Base-by-base conservation (phyloP, 2,113 vertebrate species). In the Recurvirostra avosetta region DNA sequence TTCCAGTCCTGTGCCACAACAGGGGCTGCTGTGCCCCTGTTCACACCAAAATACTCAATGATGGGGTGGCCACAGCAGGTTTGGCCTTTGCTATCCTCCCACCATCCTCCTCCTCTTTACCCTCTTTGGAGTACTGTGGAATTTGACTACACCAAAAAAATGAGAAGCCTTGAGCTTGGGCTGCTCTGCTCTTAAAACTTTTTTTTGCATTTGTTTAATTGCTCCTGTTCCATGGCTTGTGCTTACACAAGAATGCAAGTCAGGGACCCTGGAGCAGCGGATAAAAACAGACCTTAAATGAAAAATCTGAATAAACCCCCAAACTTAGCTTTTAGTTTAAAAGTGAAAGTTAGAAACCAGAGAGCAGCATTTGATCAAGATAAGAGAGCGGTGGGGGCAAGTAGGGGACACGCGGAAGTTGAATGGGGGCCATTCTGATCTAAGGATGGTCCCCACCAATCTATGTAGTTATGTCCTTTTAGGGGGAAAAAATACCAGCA, bases 191-290 rank as follows among this genome's bases (percentile, higher is more conserved):
- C 88, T 81, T 27, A 59, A n/a, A 16, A 15, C 15, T 26, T 43
- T 52, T 66, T 2, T 22, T 3, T 23, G 4, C 29, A 2, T 20
- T 76, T 91, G 75, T 78, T 71, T 4, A 72, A 53, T 75, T 56
- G 30, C 15, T 75, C 34, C 66, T 26, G 9, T 47, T 96, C 80
- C 2, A 1, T 6, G 43, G 50, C 5, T 29, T 72, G 16, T 59
- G 19, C 49, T 65, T 36, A 38, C n/a, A 23, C 38, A 55, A 47
- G 38, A 63, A 66, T 10, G 22, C 23, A 3, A 7, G 5, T 34
- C 68, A 40, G 0, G 0, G 36, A 41, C 8, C 17, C 43, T 53
- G 23, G 21, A 91, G 52, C 40, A 77, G 76, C 0, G 0, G 3
- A 15, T 38, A 47, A 67, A 67, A 93, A 2, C 5, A 67, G 58